Percentiles rank a stretch among this genome's conserved stretches.
These are phyloP conservation scores for Gadopsis bispinosus DNA, from an alignment of 2,797 vertebrate species.

Conservation along the genomic window DNA sequence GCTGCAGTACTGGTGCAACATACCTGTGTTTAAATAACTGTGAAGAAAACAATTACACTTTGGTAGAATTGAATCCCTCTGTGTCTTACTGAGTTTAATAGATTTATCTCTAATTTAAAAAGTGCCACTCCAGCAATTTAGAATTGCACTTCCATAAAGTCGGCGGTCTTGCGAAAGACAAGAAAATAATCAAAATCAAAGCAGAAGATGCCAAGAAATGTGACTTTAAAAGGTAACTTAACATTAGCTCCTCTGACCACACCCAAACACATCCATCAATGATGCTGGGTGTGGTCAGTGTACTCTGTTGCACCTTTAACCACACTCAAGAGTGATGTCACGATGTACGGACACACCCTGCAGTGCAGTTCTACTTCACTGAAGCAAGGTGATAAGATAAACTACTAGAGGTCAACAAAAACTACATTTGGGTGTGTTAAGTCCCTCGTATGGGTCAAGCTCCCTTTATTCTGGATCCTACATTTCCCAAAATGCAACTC, in stretches of 20 bases:
- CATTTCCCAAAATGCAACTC: neutral
- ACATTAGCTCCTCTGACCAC: neutral
- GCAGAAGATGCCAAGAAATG: neutral
- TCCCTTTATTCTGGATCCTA: neutral
- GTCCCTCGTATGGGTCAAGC: neutral
- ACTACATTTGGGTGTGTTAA: too few species aligned
- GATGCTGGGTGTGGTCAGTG: too few species aligned
- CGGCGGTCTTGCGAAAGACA: too few species aligned
- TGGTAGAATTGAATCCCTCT: neutral
- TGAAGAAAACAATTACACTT: neutral
- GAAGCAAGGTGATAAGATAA: neutral
- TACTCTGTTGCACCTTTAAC: neutral
- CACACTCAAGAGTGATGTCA: neutral
- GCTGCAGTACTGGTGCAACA: neutral
- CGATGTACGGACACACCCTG: neutral
- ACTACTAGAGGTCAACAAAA: neutral
- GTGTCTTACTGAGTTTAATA: neutral
- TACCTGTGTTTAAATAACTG: neutral
- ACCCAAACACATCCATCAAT: too few species aligned
- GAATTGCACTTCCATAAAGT: neutral
- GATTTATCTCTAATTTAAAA: neutral
- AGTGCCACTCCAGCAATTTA: neutral
- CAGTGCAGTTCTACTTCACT: neutral
- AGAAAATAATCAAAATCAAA: neutral
- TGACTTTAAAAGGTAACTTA: neutral